phyloP scores from a whole-genome alignment of 2,113 vertebrate species.

The Dasyprocta punctata region DNA sequence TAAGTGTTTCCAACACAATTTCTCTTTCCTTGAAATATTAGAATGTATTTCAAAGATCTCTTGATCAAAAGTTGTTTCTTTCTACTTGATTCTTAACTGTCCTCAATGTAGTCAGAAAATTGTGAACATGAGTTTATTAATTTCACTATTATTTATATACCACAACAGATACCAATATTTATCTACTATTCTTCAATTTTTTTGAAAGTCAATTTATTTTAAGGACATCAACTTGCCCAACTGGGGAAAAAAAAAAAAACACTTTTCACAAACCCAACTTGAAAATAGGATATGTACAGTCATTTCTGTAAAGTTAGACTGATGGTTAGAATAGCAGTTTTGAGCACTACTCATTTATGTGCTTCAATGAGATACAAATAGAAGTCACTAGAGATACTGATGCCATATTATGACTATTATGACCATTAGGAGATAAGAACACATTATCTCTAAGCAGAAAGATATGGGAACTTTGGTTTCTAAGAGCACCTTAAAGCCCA shows the following conservation, averaged over 20 bases:
- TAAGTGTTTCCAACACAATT: neutral
- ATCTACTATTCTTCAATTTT: neutral
- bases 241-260: neutral
- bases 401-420: neutral
- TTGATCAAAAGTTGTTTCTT: constrained; percentile 15
- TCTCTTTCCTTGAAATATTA: constrained; percentile 8
- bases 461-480: neutral
- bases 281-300: neutral
- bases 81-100: neutral
- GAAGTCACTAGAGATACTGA: neutral
- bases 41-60: constrained; percentile 56
- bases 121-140: neutral
- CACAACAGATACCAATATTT: neutral
- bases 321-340: neutral
- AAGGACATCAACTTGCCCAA: neutral
- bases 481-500: neutral
- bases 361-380: neutral
- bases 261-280: neutral
- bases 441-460: constrained; percentile 16
- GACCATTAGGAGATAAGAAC: neutral
- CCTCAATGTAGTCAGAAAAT: constrained; percentile 17
- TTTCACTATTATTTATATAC: constrained; percentile 2
- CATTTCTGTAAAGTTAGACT: neutral
- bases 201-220: constrained; percentile 23
- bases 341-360: neutral